Base-by-base conservation (phyloP, 2,797 vertebrate species). In the Salmo trutta region DNA sequence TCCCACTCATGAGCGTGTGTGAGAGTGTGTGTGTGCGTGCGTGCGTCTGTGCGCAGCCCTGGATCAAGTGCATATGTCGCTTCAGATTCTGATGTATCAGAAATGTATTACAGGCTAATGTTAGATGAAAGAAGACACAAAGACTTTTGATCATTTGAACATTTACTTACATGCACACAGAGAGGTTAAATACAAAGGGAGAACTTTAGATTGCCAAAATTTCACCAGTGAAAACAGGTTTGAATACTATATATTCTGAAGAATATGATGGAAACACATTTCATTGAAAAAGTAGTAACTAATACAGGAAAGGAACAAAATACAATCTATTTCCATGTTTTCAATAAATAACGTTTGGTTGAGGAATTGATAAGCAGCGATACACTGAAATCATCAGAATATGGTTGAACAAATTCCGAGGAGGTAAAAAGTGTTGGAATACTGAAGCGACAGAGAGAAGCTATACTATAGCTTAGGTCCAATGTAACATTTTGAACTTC, bases 161-260 rank as follows among this genome's bases (percentile, higher is more conserved):
- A 65, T 75, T 94, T 89, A 82, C 81, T 71, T 89, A 92, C 91
- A 94, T 93, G 92, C 92, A 91, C 82, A 87, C 81, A 87, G 72
- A 83, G 73, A 81, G 82, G 83, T 90, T 89, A 89, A 92, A 90
- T 79, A 91, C 75, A 85, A 84, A 71, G 83, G 64, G 78, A 82
- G 79, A 85, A 62, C 75, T n/a, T 27, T 52, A 81, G 75, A 67
- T 81, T 75, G 54, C 69, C 83, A 86, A 83, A 85, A 91, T 90
- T 93, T 94, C 93, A 95, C 94, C 94, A 94, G 92, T 91, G 91
- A 90, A 91, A 93, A 90, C 62, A 88, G 66, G 71, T 75, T 81
- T 27, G 33, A 14, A 78, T 69, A 51, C 54, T 27, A 71, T n/a
- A 54, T 59, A 82, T 79, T 85, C 68, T 79, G 66, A 82, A 71